A percentile compares a stretch with the other conserved stretches of the same genome.
These are phyloP conservation scores for Rhysida immarginata DNA, from an alignment of 1,140 invertebrate species.

Conservation along the genomic window DNA sequence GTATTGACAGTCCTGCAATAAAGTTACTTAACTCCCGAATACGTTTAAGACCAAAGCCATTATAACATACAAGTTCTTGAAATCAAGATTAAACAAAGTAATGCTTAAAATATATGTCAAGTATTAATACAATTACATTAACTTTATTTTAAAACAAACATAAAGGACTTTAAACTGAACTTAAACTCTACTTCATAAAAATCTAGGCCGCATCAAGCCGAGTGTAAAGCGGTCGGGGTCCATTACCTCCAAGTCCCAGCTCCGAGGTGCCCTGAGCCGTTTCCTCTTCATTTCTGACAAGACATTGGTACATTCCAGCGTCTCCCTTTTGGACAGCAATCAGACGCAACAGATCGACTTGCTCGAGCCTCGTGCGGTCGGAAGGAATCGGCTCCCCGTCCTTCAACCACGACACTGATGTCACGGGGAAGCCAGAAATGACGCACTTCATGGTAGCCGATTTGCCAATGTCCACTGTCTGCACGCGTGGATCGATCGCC, in stretches of 20 bases:
- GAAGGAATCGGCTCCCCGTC: conserved; percentile 44
- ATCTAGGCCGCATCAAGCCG: too few relatives aligned
- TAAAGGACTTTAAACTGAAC: too few relatives aligned
- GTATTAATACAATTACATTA: too few relatives aligned
- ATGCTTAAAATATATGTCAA: too few relatives aligned
- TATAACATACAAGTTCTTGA: too few relatives aligned
- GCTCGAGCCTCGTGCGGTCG: conserved; percentile 20
- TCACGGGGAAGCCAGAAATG: conserved; percentile 38
- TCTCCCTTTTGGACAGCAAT: conserved; percentile 54
- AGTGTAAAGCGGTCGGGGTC: too few relatives aligned
- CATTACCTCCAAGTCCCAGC: conserved; percentile 67
- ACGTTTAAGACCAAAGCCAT: too few relatives aligned
- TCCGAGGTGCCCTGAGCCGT: conserved; percentile 68
- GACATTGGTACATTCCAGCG: conserved; percentile 78
- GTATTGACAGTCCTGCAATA: too few relatives aligned
- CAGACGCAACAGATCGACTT: conserved; percentile 45
- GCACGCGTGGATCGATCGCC: conserved; percentile 21
- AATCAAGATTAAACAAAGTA: too few relatives aligned
- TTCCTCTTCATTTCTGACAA: conserved; percentile 66
- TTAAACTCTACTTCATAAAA: too few relatives aligned
- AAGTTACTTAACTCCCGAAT: too few relatives aligned
- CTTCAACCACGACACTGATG: conserved; percentile 36
- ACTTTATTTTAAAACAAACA: too few relatives aligned
- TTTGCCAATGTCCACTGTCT: conserved; percentile 24
- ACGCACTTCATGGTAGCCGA: conserved; percentile 60